phyloP scores from a whole-genome alignment of 2,797 vertebrate genomes.

The Falco peregrinus region DNA sequence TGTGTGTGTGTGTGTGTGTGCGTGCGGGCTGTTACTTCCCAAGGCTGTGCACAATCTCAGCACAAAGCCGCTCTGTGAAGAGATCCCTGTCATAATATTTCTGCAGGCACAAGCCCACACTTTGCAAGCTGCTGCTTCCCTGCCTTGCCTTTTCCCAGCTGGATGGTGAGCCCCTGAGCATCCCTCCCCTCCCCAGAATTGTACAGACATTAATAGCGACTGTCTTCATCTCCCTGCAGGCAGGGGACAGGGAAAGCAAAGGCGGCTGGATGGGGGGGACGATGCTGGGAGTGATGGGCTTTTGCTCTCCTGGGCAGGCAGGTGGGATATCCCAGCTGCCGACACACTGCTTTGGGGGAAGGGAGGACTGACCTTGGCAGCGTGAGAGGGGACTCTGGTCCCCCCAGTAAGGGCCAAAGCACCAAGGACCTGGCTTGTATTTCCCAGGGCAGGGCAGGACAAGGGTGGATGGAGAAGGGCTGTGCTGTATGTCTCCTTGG shows the following conservation, averaged over 20 bases:
- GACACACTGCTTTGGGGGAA: not conserved
- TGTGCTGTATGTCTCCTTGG: slow-evolving; percentile 62
- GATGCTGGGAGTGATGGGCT: not conserved
- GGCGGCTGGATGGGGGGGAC: not conserved
- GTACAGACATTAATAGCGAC: not conserved
- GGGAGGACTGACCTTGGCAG: not conserved
- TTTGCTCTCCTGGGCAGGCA: not conserved
- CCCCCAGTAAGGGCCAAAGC: fast-evolving
- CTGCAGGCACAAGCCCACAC: slow-evolving; percentile 59
- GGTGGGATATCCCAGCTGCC: not conserved
- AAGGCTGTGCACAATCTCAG: slow-evolving; percentile 29
- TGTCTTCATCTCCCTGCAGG: not conserved
- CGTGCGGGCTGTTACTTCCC: not conserved
- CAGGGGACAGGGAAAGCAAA: not conserved
- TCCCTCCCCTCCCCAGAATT: not conserved
- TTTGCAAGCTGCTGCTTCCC: slow-evolving; percentile 45
- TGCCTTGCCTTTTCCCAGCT: slow-evolving; percentile 71
- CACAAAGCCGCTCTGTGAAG: not conserved
- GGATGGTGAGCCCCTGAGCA: slow-evolving; percentile 53
- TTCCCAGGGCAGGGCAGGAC: not conserved
- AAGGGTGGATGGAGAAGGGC: not conserved
- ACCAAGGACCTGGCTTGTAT: not conserved
- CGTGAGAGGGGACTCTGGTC: not conserved
- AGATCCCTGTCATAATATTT: slow-evolving; percentile 56
- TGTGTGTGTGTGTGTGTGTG: not conserved